Conservation (phyloP, 2,888 invertebrate genomes). For the Dasysyrphus tricinctus region DNA sequence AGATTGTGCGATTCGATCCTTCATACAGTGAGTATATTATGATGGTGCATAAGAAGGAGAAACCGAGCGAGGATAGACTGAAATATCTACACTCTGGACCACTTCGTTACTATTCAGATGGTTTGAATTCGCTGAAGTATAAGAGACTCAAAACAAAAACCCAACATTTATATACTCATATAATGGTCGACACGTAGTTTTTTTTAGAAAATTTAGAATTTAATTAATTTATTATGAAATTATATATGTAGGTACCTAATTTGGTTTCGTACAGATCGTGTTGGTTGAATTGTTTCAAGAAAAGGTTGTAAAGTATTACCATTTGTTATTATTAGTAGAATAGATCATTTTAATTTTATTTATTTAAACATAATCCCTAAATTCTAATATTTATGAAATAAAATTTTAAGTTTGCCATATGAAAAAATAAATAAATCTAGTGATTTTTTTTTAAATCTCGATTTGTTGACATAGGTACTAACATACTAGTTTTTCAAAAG, state of each 20-base stretch:
- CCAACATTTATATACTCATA: slow-evolving; percentile 87
- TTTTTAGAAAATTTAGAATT: neutral
- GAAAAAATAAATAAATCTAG: neutral
- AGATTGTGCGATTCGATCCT: slow-evolving; percentile 88
- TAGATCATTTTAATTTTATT: neutral
- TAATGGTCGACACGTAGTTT: slow-evolving; percentile 85
- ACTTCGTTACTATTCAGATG: slow-evolving; percentile 85
- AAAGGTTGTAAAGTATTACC: neutral
- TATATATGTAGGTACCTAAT: neutral
- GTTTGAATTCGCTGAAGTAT: slow-evolving; percentile 86
- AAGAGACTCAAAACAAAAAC: slow-evolving; percentile 85
- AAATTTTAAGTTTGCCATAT: neutral
- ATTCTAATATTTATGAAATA: neutral
- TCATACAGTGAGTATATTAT: slow-evolving; percentile 88
- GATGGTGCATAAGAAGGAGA: slow-evolving; percentile 86
- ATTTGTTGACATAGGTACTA: no score
- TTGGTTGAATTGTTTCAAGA: neutral
- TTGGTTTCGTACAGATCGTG: neutral
- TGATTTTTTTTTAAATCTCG: no score
- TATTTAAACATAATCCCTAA: neutral
- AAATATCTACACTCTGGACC: slow-evolving; percentile 84
- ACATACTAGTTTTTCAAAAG: no score
- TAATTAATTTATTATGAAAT: neutral
- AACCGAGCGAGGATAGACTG: slow-evolving; percentile 85
- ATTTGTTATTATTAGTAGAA: neutral